Evolutionary conservation across 2,888 invertebrate species (phyloP).

Genomic region (Idaea dimidiata): DNA sequence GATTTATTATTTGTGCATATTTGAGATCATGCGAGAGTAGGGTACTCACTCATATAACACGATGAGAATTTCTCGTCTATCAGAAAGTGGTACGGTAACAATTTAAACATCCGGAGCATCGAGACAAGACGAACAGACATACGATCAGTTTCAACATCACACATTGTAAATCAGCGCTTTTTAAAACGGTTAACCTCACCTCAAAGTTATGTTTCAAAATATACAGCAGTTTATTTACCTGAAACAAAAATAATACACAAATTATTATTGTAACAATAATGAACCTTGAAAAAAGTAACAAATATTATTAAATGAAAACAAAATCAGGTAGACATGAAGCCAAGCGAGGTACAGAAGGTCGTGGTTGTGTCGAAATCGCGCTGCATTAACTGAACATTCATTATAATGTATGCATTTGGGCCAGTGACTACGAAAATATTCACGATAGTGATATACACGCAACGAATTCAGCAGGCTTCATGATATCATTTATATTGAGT

Average conservation of each 20-base stretch:
- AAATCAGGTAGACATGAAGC: conserved; percentile 46
- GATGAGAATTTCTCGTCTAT: neutral
- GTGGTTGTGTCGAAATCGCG: conserved; percentile 58
- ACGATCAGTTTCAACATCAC: neutral
- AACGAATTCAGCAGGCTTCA: neutral
- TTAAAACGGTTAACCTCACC: conserved; percentile 49
- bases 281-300: conserved; percentile 32
- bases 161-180: neutral
- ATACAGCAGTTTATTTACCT: conserved; percentile 52
- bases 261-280: conserved; percentile 30
- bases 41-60: neutral
- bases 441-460: conserved; percentile 17
- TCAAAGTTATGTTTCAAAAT: conserved; percentile 44
- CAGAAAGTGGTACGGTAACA: neutral
- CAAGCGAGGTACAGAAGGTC: conserved; percentile 58
- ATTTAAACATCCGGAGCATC: neutral
- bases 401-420: conserved; percentile 67
- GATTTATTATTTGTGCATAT: neutral
- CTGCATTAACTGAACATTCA: conserved; percentile 49
- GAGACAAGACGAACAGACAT: neutral
- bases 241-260: conserved; percentile 53
- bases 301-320: conserved; percentile 41
- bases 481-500: neutral
- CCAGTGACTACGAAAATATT: conserved; percentile 53
- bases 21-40: neutral